phyloP scores from a whole-genome alignment of 2,797 vertebrate species.

The Eurystomus glaucurus region DNA sequence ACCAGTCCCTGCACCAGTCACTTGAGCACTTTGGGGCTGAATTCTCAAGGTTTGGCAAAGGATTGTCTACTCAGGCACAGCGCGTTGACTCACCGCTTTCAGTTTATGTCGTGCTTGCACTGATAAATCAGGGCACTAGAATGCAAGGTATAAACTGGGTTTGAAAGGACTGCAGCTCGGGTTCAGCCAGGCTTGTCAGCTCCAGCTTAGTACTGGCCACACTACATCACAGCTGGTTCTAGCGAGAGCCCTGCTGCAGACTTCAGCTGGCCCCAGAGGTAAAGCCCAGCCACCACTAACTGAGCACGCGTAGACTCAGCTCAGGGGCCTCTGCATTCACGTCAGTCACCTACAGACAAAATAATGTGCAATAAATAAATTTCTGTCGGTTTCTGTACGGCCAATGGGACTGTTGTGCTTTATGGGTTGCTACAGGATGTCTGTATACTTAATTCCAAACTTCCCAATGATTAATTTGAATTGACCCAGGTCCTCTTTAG shows the following conservation, averaged over 20 bases:
- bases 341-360: neutral
- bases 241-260: neutral
- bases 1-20: neutral
- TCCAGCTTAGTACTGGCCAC: neutral
- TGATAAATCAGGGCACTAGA: neutral
- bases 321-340: neutral
- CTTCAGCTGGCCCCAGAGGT: neutral
- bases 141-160: neutral
- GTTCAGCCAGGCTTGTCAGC: neutral
- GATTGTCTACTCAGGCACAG: neutral
- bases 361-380: neutral
- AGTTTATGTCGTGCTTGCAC: neutral
- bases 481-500: neutral
- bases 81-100: neutral
- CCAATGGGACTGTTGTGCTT: neutral
- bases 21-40: neutral
- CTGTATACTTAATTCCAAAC: neutral
- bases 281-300: neutral
- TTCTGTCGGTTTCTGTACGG: neutral
- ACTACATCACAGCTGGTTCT: neutral
- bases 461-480: neutral
- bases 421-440: neutral
- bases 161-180: neutral
- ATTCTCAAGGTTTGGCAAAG: neutral
- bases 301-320: fast-evolving